Percentiles rank a stretch among this genome's conserved stretches.
phyloP scores from a whole-genome alignment of 1,140 invertebrate genomes.

The Armadillidium nasatum region DNA sequence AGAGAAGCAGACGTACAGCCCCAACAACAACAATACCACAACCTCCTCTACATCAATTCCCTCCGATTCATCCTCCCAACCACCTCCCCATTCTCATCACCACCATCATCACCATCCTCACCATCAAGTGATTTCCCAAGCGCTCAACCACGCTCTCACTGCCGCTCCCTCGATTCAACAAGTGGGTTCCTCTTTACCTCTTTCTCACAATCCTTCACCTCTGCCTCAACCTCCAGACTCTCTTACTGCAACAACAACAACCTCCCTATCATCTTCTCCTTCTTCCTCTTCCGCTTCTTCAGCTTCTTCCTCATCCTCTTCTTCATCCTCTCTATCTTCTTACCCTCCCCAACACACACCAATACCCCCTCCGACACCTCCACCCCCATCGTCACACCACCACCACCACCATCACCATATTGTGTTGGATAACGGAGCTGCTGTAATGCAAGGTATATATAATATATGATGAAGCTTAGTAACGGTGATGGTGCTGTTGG shows the following conservation, averaged over 20 bases:
- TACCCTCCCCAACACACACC: conserved; percentile 2
- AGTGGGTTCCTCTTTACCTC: conserved; percentile 34
- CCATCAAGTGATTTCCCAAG: conserved; percentile 40
- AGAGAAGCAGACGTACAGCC: conserved; percentile 45
- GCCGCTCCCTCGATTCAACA: conserved; percentile 37
- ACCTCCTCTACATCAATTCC: conserved; percentile 21
- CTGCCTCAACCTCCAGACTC: conserved; percentile 23
- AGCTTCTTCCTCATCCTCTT: conserved; percentile 23
- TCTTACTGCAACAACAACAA: conserved; percentile 22
- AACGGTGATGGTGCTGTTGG: not conserved
- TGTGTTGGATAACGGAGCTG: conserved; percentile 19
- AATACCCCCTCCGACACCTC: conserved; percentile 24
- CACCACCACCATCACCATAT: conserved; percentile 31
- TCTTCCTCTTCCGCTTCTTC: conserved; percentile 27
- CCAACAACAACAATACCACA: conserved; percentile 38
- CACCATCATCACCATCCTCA: conserved; percentile 37
- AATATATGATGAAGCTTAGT: not conserved
- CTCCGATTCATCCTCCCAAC: conserved; percentile 37
- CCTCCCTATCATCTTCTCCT: conserved; percentile 20
- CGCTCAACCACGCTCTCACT: conserved; percentile 39
- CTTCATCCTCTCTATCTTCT: conserved; percentile 28
- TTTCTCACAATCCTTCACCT: conserved; percentile 29
- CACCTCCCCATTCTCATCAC: conserved; percentile 34
- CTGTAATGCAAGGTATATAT: conserved; percentile 4
- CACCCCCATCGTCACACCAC: not conserved